These are phyloP conservation scores for Mellivora capensis DNA, from an alignment of 2,113 vertebrate genomes.

Conservation along the genomic window DNA sequence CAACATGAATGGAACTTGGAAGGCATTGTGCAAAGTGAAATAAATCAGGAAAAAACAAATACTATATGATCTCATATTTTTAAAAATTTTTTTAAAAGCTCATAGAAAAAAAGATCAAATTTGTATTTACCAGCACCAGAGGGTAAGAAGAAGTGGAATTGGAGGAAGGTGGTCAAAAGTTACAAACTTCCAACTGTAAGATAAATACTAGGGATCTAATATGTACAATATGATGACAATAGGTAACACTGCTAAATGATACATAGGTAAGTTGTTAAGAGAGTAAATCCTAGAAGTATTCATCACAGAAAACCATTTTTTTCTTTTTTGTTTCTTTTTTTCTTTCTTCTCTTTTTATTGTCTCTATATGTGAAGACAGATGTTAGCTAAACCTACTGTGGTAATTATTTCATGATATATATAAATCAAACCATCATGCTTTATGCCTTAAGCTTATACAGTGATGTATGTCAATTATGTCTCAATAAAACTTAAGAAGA, in stretches of 20 bases:
- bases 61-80: not conserved
- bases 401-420: not conserved
- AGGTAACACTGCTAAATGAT: not conserved
- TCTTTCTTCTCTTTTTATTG: not conserved
- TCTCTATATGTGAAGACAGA: not conserved
- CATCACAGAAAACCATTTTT: not conserved
- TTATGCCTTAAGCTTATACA: not conserved
- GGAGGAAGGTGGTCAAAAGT: not conserved
- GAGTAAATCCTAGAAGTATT: not conserved
- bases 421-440: not conserved
- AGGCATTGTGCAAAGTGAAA: not conserved
- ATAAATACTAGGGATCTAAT: not conserved
- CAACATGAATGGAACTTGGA: not conserved
- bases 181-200: not conserved
- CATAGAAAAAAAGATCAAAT: not conserved
- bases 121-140: not conserved
- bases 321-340: not conserved
- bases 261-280: not conserved
- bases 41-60: not conserved
- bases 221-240: not conserved
- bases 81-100: not conserved
- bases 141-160: not conserved
- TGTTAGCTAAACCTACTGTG: not conserved
- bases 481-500: not conserved
- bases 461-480: not conserved